phyloP scores from a whole-genome alignment of 2,797 vertebrate species.

The Austrolebias charrua region DNA sequence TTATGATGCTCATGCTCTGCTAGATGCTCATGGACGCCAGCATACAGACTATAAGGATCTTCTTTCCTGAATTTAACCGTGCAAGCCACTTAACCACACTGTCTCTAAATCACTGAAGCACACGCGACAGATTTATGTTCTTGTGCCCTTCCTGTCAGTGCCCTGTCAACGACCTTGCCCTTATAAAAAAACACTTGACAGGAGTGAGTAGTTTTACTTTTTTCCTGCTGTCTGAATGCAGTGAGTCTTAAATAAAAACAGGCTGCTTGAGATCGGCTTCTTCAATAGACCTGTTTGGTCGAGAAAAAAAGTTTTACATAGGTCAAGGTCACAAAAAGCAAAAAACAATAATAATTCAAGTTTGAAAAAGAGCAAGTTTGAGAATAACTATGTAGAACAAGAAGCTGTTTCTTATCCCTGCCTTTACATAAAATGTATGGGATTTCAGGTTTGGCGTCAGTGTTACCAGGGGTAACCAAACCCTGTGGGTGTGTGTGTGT shows the following conservation, averaged over 20 bases:
- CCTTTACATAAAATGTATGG: no score
- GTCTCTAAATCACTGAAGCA: conserved; percentile 10
- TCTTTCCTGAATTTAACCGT: conserved; percentile 20
- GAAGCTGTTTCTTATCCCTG: no score
- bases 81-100: conserved; percentile 8
- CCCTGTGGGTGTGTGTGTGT: no score
- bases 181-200: conserved; percentile 17
- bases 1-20: conserved; percentile 8
- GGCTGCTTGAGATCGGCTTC: neutral
- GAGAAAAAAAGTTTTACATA: no score
- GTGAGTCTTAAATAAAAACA: conserved; percentile 11
- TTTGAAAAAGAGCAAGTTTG: neutral
- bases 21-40: neutral
- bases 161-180: conserved; percentile 18
- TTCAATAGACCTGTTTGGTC: no score
- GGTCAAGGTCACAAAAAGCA: no score
- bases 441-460: no score
- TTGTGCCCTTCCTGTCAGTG: conserved; percentile 19
- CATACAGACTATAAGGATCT: neutral
- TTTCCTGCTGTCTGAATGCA: conserved; percentile 11
- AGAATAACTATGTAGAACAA: no score
- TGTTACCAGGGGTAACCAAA: no score
- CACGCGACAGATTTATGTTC: conserved; percentile 43
- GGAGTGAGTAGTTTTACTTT: neutral
- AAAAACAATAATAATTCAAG: no score